phyloP scores from a whole-genome alignment of 2,888 invertebrate genomes.

The Noctua pronuba region DNA sequence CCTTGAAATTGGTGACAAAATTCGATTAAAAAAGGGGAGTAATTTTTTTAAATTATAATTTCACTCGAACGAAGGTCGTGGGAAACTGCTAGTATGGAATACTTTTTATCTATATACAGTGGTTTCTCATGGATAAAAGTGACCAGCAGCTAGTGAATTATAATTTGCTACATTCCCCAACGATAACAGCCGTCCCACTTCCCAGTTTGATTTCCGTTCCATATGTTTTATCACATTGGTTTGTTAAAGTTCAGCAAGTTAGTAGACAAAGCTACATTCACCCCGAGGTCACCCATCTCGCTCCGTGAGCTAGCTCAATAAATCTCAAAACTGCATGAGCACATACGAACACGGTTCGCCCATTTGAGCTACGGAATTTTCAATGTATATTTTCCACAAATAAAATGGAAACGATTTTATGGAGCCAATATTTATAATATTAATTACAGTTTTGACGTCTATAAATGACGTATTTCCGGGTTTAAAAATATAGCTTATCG shows the following conservation, averaged over 20 bases:
- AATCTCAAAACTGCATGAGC: conserved; percentile 29
- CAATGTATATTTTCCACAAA: conserved; percentile 2
- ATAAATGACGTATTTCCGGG: conserved; percentile 4
- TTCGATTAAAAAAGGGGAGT: too few relatives aligned
- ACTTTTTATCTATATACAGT: background rate
- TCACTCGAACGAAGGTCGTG: too few relatives aligned
- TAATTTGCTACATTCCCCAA: conserved; percentile 25
- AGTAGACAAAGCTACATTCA: conserved; percentile 29
- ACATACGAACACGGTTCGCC: conserved; percentile 10
- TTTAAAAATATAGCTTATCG: conserved; percentile 30
- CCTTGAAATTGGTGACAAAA: too few relatives aligned
- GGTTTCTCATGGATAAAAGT: background rate
- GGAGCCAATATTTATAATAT: background rate
- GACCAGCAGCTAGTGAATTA: background rate
- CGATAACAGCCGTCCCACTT: conserved; percentile 38
- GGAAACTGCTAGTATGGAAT: too few relatives aligned
- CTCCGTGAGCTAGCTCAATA: conserved; percentile 27
- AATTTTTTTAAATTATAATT: too few relatives aligned
- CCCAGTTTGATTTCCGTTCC: conserved; percentile 50
- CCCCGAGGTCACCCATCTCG: conserved; percentile 34
- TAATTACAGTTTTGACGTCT: conserved; percentile 16
- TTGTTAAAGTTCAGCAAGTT: conserved; percentile 40
- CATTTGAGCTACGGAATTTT: conserved; percentile 11
- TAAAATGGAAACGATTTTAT: background rate
- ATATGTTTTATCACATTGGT: conserved; percentile 43